Conservation (phyloP, 2,113 vertebrate species). For the Mus pahari region DNA sequence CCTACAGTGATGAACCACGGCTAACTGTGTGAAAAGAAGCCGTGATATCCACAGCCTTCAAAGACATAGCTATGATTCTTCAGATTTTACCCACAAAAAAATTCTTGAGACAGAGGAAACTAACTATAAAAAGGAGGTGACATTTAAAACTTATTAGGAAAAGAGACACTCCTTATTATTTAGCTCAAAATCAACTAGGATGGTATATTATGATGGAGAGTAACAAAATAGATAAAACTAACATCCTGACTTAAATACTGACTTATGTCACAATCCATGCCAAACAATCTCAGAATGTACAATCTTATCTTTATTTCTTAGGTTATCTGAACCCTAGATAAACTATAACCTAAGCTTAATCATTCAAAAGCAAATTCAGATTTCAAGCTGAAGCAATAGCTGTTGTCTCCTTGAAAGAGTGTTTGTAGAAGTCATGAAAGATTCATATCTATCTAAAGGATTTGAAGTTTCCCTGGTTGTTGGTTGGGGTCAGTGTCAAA, state of each 20-base stretch:
- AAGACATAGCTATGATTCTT: not conserved
- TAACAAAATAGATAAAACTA: not conserved
- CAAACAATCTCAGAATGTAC: not conserved
- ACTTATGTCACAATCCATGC: not conserved
- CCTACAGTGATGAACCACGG: not conserved
- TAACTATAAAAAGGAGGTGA: not conserved
- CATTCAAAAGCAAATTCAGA: not conserved
- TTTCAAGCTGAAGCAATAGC: not conserved
- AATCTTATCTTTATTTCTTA: not conserved
- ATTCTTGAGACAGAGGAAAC: not conserved
- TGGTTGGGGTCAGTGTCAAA: not conserved
- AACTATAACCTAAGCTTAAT: not conserved
- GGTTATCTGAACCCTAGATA: not conserved
- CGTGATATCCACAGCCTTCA: not conserved
- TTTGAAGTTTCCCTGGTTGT: not conserved
- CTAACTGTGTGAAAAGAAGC: rapidly evolving
- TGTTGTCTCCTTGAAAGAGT: not conserved
- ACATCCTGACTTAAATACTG: not conserved
- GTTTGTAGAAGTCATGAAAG: not conserved
- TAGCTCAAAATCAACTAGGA: not conserved
- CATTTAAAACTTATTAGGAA: not conserved
- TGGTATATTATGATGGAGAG: not conserved
- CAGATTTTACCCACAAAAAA: not conserved
- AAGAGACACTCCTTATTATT: not conserved
- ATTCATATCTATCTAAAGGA: not conserved